These are phyloP conservation scores for Ceyx melanurus DNA, from an alignment of 2,113 vertebrate genomes.

Conservation along the genomic window DNA sequence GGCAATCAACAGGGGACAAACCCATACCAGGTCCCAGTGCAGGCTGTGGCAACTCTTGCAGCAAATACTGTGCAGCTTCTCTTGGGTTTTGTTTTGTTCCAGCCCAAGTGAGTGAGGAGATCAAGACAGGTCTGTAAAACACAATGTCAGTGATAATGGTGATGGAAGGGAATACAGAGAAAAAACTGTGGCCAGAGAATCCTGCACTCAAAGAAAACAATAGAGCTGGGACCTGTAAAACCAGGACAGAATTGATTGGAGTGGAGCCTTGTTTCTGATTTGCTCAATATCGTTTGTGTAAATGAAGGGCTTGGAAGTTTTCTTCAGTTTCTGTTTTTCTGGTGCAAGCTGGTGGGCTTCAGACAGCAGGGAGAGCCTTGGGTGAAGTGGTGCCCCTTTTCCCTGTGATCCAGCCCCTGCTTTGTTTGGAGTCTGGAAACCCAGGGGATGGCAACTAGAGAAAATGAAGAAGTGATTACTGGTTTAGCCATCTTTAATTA, in stretches of 20 bases:
- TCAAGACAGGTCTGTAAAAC: background rate
- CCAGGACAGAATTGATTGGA: background rate
- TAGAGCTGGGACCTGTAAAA: background rate
- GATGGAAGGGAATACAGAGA: background rate
- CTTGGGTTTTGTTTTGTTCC: background rate
- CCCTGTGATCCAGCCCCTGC: background rate
- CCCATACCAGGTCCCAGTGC: background rate
- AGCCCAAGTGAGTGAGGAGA: background rate
- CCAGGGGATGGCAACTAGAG: background rate
- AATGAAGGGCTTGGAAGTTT: background rate
- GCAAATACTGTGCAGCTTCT: background rate
- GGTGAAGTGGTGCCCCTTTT: background rate
- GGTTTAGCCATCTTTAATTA: constrained; percentile 9
- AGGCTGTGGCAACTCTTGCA: background rate
- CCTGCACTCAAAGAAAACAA: fast-evolving
- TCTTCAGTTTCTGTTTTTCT: background rate
- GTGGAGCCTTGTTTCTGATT: background rate
- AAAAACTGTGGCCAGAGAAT: background rate
- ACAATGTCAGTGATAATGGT: background rate
- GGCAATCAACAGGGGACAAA: background rate
- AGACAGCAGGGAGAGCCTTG: background rate
- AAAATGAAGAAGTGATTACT: constrained; percentile 8
- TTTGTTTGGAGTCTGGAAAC: background rate
- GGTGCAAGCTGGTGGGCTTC: background rate
- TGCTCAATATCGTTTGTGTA: background rate